These are phyloP conservation scores for Incurvaria masculella DNA, from an alignment of 2,888 invertebrate genomes.

Conservation along the genomic window DNA sequence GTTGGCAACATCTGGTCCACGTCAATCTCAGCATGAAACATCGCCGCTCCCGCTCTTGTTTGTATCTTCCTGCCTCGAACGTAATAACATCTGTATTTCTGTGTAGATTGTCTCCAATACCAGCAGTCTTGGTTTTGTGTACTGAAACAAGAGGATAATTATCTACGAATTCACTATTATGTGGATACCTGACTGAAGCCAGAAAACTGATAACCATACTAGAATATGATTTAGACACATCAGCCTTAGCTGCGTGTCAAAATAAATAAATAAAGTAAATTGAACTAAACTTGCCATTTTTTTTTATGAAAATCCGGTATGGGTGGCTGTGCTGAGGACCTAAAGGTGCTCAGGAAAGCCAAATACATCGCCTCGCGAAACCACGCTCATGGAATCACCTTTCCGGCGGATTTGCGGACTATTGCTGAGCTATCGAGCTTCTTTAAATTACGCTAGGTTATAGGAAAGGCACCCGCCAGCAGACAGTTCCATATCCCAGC, in stretches of 20 bases:
- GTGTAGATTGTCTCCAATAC: constrained; percentile 41
- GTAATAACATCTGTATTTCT: constrained; percentile 34
- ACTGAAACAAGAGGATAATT: constrained; percentile 28
- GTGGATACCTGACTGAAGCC: constrained; percentile 7
- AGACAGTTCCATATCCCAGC: too few species aligned
- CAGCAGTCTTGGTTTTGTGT: constrained; percentile 37
- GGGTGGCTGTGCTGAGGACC: too few species aligned
- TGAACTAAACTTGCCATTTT: neutral
- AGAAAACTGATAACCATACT: too few species aligned
- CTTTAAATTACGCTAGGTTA: neutral
- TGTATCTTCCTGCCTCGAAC: constrained; percentile 15
- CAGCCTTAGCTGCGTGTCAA: too few species aligned
- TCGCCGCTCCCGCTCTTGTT: too few species aligned
- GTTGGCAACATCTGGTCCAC: neutral
- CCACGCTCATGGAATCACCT: neutral
- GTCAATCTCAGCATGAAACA: neutral
- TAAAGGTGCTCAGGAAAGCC: too few species aligned
- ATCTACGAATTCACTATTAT: constrained; percentile 11
- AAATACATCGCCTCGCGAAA: too few species aligned
- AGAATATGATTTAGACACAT: too few species aligned
- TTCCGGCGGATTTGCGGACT: too few species aligned
- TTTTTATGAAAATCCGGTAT: too few species aligned
- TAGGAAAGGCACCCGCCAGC: too few species aligned
- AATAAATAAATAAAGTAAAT: neutral
- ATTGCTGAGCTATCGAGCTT: too few species aligned